These are phyloP conservation scores for Amazona finschi DNA, from an alignment of 2,797 vertebrate species.

Conservation along the genomic window DNA sequence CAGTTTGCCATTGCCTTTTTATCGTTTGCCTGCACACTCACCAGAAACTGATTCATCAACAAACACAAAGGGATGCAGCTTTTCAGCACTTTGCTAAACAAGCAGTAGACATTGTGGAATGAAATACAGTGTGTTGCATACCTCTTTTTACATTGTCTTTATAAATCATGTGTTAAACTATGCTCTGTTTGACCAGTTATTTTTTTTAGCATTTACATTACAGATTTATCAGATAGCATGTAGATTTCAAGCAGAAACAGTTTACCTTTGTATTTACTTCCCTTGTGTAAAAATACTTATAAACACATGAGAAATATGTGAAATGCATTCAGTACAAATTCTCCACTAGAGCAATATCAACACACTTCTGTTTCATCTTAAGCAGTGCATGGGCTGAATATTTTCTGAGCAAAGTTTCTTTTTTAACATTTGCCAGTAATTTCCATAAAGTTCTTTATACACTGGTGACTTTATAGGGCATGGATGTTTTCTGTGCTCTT, in stretches of 20 bases:
- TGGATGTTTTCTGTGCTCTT: neutral
- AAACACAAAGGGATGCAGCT: conserved; percentile 25
- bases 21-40: conserved; percentile 42
- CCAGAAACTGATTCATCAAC: neutral
- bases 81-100: conserved; percentile 19
- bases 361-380: neutral
- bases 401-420: neutral
- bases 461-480: neutral
- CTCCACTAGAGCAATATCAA: neutral
- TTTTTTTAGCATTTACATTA: neutral
- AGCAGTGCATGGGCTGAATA: neutral
- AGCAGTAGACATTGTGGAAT: neutral
- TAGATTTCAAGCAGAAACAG: neutral
- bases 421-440: neutral
- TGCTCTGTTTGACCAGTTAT: neutral
- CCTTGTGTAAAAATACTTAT: conserved; percentile 25
- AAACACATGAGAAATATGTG: conserved; percentile 13
- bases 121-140: neutral
- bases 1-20: conserved; percentile 57
- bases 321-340: neutral
- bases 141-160: conserved; percentile 1
- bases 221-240: neutral
- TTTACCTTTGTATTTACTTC: conserved; percentile 14
- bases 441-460: neutral
- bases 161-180: neutral